Conservation (phyloP, 2,797 vertebrate species). For the Setipinna tenuifilis region DNA sequence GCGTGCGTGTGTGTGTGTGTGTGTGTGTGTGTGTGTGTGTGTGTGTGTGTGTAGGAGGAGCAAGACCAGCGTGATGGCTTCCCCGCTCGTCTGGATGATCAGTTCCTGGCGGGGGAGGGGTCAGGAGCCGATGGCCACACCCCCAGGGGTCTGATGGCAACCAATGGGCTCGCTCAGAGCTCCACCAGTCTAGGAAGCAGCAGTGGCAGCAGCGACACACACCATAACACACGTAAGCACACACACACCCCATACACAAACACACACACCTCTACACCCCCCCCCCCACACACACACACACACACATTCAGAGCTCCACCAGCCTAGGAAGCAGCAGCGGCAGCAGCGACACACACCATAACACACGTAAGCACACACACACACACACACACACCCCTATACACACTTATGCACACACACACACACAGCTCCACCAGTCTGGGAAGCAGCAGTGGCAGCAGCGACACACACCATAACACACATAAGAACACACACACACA, state of each 20-base stretch:
- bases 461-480: no score
- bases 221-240: constrained; percentile 78
- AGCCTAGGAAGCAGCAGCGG: no score
- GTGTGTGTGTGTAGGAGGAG: constrained; percentile 79
- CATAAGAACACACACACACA: no score
- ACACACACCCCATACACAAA: background rate
- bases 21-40: constrained; percentile 13
- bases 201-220: constrained; percentile 87
- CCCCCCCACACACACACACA: background rate
- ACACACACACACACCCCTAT: no score
- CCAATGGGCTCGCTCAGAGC: constrained; percentile 88
- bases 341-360: no score
- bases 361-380: no score
- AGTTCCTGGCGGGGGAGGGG: constrained; percentile 71
- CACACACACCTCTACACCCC: background rate
- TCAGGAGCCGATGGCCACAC: constrained; percentile 65
- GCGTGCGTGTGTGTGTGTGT: constrained; percentile 8
- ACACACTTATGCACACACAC: no score
- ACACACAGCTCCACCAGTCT: no score
- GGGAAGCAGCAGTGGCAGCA: no score
- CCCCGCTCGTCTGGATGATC: constrained; percentile 84
- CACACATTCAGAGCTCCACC: background rate
- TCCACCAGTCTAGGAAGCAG: constrained; percentile 93
- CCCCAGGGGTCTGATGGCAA: constrained; percentile 68
- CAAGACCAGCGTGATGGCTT: constrained; percentile 77